Base-by-base conservation (phyloP, 1,140 invertebrate species). In the Cherax destructor region DNA sequence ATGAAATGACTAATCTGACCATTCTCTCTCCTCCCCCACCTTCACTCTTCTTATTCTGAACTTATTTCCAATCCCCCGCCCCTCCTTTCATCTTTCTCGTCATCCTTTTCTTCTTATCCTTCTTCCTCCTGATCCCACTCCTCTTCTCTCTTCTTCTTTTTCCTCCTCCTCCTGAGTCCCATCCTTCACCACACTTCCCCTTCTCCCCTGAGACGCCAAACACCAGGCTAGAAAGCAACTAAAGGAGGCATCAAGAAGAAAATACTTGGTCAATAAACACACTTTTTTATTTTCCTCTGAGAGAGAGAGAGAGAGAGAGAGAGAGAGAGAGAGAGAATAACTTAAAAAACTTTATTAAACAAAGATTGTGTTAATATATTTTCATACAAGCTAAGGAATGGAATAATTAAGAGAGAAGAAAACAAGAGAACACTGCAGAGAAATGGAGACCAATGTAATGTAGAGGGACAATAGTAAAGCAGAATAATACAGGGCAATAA, bases 221-320 rank as follows among this genome's bases (percentile, higher is more conserved):
- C 30, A 41, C 30, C 30, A 41, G 30, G 30, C 24, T 77, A 13
- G 47, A 24, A 24, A 77, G 76, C 13, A 47, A 77, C 18, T 41
- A 24, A 77, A 24, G 47, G n/a, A 77, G 76, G 47, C 18, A 77
- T 59, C 30, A 41, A 2, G 30, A 41, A 41, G 30, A 41, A 41
- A 41, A 2, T 41, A 41, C 30, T 41, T 41, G 30, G 0, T 41
- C 2, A 41, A 41, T 41, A 41, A 41, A 41, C 30, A 41, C 52
- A 9, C 52, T 56, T 56, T 56, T 56, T 56, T 13, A 1, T 56
- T 56, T 56, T 56, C 52, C 52, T 56, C 3, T 5, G 50, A 18
- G 24, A 79, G 24, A 47, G 77, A 79, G 77, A 79, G 77, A 47
- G 77, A 79, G 77, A 47, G 77, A 79, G 77, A 47, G 77, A 79